phyloP scores from a whole-genome alignment of 23 tunicate genomes.

The Styela clava region DNA sequence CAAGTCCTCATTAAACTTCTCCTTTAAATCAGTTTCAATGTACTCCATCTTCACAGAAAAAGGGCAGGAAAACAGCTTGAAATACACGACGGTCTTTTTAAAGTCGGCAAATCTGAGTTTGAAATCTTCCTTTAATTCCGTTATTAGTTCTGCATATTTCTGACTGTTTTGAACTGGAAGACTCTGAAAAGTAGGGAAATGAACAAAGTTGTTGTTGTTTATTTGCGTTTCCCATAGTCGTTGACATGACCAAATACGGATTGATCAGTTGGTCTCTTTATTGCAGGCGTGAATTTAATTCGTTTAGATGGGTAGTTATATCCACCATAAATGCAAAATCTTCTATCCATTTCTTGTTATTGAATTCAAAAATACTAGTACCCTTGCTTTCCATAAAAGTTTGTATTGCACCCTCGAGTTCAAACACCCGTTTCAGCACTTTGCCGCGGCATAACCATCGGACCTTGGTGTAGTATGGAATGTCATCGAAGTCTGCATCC shows the following conservation, averaged over 20 bases:
- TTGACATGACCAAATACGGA: constrained; percentile 50
- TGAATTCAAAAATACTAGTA: constrained; percentile 28
- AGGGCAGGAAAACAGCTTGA: too few species aligned
- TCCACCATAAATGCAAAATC: too few species aligned
- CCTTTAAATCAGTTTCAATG: constrained; percentile 35
- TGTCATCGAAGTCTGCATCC: constrained; percentile 55
- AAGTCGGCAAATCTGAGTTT: constrained; percentile 46
- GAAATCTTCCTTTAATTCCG: constrained; percentile 42
- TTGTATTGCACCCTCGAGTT: constrained; percentile 50
- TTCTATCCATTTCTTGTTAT: constrained; percentile 34
- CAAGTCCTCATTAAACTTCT: constrained; percentile 34
- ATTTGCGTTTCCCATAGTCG: constrained; percentile 41
- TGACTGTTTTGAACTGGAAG: constrained; percentile 37
- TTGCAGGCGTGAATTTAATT: too few species aligned
- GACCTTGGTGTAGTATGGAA: too few species aligned
- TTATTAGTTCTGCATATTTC: constrained; percentile 37
- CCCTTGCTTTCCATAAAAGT: too few species aligned
- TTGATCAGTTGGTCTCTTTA: not conserved
- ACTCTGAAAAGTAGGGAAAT: constrained; percentile 51
- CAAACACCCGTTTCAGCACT: constrained; percentile 40
- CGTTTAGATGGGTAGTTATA: too few species aligned
- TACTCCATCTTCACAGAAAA: constrained; percentile 44
- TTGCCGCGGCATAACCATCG: too few species aligned
- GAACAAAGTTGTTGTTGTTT: too few species aligned
- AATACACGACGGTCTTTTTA: constrained; percentile 33